Evolutionary conservation across 2,797 vertebrate genomes (phyloP).

Genomic region (Sebastes minor): DNA sequence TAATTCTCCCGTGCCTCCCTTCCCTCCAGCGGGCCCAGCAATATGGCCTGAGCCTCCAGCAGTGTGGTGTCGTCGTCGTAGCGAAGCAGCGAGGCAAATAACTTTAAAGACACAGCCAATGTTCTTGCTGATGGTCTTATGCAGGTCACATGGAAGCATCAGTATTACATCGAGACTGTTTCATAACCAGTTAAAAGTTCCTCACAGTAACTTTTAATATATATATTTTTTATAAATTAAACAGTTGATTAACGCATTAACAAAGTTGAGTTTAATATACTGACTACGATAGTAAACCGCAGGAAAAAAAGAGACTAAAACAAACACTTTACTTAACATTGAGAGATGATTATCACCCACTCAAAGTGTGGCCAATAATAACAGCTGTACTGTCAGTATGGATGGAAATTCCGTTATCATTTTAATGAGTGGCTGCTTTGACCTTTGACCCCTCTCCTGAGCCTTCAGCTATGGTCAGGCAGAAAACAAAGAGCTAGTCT

Average conservation of each 20-base stretch:
- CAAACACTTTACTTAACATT: neutral
- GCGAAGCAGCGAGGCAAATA: no score
- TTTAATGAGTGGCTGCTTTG: slow-evolving; percentile 4
- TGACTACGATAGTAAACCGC: neutral
- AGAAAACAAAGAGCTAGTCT: slow-evolving; percentile 15
- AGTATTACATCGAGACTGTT: neutral
- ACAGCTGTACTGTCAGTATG: neutral
- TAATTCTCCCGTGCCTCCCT: no score
- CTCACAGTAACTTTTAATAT: neutral
- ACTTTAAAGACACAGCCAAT: no score
- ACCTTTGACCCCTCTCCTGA: slow-evolving; percentile 29
- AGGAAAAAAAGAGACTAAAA: neutral
- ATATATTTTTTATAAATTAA: neutral
- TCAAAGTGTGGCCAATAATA: slow-evolving; percentile 1
- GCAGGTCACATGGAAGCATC: no score
- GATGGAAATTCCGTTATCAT: slow-evolving; percentile 18
- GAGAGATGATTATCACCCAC: neutral
- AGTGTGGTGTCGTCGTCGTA: no score
- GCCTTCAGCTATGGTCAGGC: neutral
- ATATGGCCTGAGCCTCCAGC: no score
- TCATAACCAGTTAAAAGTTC: neutral
- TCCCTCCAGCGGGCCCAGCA: no score
- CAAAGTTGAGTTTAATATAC: neutral
- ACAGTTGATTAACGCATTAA: neutral
- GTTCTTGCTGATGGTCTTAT: no score